phyloP scores from a whole-genome alignment of 2,113 vertebrate genomes.

The Pampusana beccarii region DNA sequence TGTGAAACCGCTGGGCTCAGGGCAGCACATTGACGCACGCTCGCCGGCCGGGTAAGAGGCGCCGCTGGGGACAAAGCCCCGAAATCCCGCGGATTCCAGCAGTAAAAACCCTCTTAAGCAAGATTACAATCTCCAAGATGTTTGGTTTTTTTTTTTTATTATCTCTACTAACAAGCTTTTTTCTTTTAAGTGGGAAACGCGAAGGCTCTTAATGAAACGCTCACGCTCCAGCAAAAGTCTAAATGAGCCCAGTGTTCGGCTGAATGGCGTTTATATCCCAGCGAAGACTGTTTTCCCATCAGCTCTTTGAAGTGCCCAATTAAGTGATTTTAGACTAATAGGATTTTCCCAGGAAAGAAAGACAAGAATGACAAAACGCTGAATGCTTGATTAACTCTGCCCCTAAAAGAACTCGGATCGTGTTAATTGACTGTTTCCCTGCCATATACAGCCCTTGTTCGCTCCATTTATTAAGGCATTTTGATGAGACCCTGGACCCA shows the following conservation, averaged over 20 bases:
- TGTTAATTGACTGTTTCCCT: constrained; percentile 55
- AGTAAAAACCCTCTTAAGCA: neutral
- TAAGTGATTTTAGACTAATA: constrained; percentile 69
- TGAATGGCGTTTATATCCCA: constrained; percentile 21
- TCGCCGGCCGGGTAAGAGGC: too few relatives aligned
- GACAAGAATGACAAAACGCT: constrained; percentile 59
- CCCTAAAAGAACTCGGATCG: constrained; percentile 55
- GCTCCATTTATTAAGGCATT: constrained; percentile 65
- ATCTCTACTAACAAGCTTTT: constrained; percentile 60
- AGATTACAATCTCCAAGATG: neutral
- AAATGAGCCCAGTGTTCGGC: constrained; percentile 58
- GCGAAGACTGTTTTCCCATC: constrained; percentile 50
- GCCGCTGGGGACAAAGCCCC: neutral
- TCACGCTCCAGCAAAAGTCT: constrained; percentile 50
- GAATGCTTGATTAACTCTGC: constrained; percentile 67
- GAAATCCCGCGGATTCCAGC: neutral
- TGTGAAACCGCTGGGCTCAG: fast-evolving
- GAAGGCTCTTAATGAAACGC: constrained; percentile 31
- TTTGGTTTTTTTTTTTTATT: neutral
- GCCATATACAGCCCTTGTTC: constrained; percentile 62
- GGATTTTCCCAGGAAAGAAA: constrained; percentile 70
- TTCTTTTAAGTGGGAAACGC: constrained; percentile 44
- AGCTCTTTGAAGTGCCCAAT: constrained; percentile 70
- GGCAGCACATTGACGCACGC: neutral
- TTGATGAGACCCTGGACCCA: constrained; percentile 62